phyloP scores from a whole-genome alignment of 1,140 invertebrate species.

The Nasonia giraulti region DNA sequence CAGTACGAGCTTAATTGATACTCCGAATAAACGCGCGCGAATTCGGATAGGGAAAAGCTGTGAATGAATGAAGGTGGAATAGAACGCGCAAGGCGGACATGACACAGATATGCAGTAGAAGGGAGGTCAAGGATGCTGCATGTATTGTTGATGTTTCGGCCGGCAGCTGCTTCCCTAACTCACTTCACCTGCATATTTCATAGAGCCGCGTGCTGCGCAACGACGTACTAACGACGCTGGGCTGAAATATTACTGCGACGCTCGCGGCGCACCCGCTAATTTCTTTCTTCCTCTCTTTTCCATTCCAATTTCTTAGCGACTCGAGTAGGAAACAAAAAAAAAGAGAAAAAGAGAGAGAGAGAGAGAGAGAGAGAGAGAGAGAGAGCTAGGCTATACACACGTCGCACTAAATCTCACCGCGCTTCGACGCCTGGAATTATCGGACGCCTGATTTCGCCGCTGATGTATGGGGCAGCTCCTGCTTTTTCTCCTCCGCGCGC shows the following conservation, averaged over 20 bases:
- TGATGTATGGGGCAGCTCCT: no score
- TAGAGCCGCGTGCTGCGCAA: background rate
- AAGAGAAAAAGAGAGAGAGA: no score
- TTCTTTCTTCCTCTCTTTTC: background rate
- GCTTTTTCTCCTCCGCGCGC: no score
- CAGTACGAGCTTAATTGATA: no score
- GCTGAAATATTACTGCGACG: constrained; percentile 29
- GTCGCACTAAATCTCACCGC: background rate
- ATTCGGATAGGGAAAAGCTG: background rate
- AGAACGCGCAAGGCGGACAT: background rate
- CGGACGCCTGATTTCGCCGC: no score
- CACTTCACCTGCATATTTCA: constrained; percentile 20
- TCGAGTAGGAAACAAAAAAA: no score
- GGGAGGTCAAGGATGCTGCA: background rate
- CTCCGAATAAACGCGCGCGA: no score
- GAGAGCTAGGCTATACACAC: background rate
- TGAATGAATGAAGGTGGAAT: background rate
- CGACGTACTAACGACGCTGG: constrained; percentile 4
- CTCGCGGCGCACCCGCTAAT: background rate
- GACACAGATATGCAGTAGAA: background rate
- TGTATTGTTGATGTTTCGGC: constrained; percentile 17
- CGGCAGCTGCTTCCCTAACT: background rate
- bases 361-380: no score
- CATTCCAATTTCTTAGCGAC: no score
- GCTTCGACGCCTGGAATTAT: background rate